Percentiles rank a stretch among this genome's conserved stretches.
These are phyloP conservation scores for Dicaeum eximium DNA, from an alignment of 2,113 vertebrate species.

Conservation along the genomic window DNA sequence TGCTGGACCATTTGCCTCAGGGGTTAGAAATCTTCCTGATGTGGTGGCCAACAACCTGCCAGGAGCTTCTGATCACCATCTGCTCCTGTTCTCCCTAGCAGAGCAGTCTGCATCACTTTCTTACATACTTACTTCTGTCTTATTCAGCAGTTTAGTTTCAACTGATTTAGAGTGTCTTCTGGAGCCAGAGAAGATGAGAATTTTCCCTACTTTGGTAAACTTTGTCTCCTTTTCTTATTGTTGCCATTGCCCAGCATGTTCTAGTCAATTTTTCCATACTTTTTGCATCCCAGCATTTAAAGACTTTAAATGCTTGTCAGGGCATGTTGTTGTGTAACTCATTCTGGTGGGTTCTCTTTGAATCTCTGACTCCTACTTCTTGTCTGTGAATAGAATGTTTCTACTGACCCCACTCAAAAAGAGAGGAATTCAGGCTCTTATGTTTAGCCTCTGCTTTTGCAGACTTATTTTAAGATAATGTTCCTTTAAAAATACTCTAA, in stretches of 20 bases:
- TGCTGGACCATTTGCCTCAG: not conserved
- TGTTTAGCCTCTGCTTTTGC: not conserved
- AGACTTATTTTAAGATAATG: not conserved
- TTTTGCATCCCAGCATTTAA: not conserved
- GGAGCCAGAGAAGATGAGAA: not conserved
- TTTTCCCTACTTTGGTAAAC: not conserved
- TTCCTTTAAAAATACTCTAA: not conserved
- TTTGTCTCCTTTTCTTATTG: not conserved
- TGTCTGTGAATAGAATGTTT: not conserved
- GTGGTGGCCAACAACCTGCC: accelerated
- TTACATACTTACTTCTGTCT: not conserved
- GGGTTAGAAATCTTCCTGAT: not conserved
- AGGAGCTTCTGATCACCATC: not conserved
- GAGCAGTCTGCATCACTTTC: not conserved
- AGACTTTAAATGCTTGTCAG: not conserved
- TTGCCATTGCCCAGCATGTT: not conserved
- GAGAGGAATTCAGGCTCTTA: not conserved
- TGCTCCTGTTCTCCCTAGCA: not conserved
- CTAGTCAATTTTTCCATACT: not conserved
- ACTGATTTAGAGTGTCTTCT: not conserved
- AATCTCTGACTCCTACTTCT: not conserved
- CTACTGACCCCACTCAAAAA: not conserved
- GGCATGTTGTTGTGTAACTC: not conserved
- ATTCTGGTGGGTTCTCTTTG: not conserved
- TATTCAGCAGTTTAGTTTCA: not conserved